Evolutionary conservation across 2,113 vertebrate species (phyloP).

Genomic region (Atractosteus spatula): DNA sequence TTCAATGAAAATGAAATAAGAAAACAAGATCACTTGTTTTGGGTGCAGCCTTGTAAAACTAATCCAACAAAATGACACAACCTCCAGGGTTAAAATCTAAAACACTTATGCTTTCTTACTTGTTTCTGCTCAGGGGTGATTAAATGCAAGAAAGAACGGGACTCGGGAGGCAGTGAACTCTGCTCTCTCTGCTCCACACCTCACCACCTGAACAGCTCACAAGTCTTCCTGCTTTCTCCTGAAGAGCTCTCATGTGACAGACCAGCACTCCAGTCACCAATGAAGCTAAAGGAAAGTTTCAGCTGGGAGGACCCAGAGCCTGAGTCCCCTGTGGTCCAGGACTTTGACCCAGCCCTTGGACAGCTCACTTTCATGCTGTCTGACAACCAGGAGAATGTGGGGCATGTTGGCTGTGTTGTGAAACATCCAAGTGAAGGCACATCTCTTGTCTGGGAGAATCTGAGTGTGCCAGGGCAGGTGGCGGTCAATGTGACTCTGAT

Average conservation of each 20-base stretch:
- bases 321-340: slow-evolving; percentile 59
- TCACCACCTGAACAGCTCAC: slow-evolving; percentile 54
- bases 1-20: no score
- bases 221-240: slow-evolving; percentile 43
- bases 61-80: not conserved
- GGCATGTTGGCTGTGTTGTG: slow-evolving; percentile 67
- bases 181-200: slow-evolving; percentile 64
- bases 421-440: slow-evolving; percentile 52
- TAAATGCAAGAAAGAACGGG: slow-evolving; percentile 73
- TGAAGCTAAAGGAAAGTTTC: slow-evolving; percentile 59
- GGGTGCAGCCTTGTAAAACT: not conserved
- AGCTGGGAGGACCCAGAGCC: slow-evolving; percentile 57
- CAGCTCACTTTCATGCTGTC: slow-evolving; percentile 60
- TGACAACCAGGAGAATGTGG: slow-evolving; percentile 67
- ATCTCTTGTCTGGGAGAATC: slow-evolving; percentile 53
- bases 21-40: not conserved
- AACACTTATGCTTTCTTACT: slow-evolving; percentile 8
- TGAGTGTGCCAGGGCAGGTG: slow-evolving; percentile 39
- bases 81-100: not conserved
- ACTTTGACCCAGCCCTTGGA: slow-evolving; percentile 65
- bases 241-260: slow-evolving; percentile 58
- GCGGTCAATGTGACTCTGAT: slow-evolving; percentile 60
- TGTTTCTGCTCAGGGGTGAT: slow-evolving; percentile 55
- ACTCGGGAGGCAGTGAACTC: slow-evolving; percentile 40
- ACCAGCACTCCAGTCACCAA: slow-evolving; percentile 55